phyloP scores from a whole-genome alignment of 2,797 vertebrate species.

The Nannoperca australis region DNA sequence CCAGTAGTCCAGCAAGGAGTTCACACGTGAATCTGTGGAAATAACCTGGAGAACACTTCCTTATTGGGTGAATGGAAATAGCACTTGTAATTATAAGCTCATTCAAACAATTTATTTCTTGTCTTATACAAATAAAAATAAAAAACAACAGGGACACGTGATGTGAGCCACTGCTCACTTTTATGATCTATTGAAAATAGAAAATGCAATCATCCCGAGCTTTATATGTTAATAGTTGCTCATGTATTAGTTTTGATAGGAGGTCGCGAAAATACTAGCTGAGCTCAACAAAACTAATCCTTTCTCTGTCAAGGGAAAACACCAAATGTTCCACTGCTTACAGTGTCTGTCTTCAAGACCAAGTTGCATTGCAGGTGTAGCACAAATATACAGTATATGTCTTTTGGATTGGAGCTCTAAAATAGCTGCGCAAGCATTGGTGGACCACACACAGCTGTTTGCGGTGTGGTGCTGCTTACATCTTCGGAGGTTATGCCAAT shows the following conservation, averaged over 20 bases:
- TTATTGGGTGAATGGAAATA: conserved; percentile 31
- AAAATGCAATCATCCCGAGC: conserved; percentile 51
- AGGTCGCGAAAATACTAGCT: conserved; percentile 55
- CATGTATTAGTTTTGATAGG: conserved; percentile 45
- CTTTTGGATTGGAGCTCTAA: conserved; percentile 62
- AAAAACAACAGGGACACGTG: conserved; percentile 7
- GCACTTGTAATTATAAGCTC: neutral
- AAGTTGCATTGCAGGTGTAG: conserved; percentile 68
- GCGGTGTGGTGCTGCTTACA: conserved; percentile 65
- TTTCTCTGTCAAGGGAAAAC: conserved; percentile 57
- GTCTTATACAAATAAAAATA: conserved; percentile 17
- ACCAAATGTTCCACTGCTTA: conserved; percentile 44
- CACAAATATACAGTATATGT: conserved; percentile 63
- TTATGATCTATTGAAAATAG: conserved; percentile 51
- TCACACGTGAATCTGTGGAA: conserved; percentile 48
- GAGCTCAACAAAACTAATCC: conserved; percentile 55
- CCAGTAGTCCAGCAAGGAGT: conserved; percentile 23
- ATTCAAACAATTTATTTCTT: conserved; percentile 10
- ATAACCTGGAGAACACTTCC: conserved; percentile 24
- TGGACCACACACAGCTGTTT: conserved; percentile 76
- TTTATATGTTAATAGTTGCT: conserved; percentile 44
- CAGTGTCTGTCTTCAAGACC: conserved; percentile 48
- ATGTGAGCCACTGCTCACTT: conserved; percentile 7
- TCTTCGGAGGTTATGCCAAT: conserved; percentile 71
- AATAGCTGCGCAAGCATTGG: conserved; percentile 70